These are phyloP conservation scores for Battus philenor DNA, from an alignment of 1,140 invertebrate species.

Conservation along the genomic window DNA sequence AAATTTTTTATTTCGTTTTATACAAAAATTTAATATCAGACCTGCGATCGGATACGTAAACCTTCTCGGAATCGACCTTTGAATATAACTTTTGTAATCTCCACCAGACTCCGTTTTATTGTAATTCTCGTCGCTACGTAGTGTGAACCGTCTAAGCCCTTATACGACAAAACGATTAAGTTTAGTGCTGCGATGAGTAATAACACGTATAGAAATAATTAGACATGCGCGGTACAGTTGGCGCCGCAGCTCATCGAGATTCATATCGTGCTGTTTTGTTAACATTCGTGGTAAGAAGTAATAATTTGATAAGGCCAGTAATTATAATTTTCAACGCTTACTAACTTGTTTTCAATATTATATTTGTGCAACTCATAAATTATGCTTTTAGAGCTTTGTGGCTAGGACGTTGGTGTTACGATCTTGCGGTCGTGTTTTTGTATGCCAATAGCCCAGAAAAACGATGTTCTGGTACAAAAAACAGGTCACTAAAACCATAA, in stretches of 20 bases:
- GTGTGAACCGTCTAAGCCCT: constrained; percentile 1
- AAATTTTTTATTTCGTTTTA: constrained; percentile 11
- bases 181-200: constrained; percentile 18
- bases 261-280: constrained; percentile 28
- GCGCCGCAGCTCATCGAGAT: constrained; percentile 56
- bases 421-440: too few species aligned
- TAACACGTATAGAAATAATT: constrained; percentile 30
- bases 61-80: constrained; percentile 9
- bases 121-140: constrained; percentile 1
- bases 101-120: constrained; percentile 9
- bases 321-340: too few species aligned
- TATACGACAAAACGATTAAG: constrained; percentile 7
- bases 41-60: constrained; percentile 9
- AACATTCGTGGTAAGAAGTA: constrained; percentile 24
- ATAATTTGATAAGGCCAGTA: too few species aligned
- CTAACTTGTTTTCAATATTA: too few species aligned
- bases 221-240: constrained; percentile 39
- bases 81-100: constrained; percentile 8
- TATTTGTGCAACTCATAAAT: too few species aligned
- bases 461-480: too few species aligned
- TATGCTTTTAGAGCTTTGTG: too few species aligned
- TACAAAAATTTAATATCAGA: constrained; percentile 11
- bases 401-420: too few species aligned
- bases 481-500: too few species aligned
- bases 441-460: too few species aligned